These are phyloP conservation scores for Morpho helenor DNA, from an alignment of 2,888 invertebrate genomes.

Conservation along the genomic window DNA sequence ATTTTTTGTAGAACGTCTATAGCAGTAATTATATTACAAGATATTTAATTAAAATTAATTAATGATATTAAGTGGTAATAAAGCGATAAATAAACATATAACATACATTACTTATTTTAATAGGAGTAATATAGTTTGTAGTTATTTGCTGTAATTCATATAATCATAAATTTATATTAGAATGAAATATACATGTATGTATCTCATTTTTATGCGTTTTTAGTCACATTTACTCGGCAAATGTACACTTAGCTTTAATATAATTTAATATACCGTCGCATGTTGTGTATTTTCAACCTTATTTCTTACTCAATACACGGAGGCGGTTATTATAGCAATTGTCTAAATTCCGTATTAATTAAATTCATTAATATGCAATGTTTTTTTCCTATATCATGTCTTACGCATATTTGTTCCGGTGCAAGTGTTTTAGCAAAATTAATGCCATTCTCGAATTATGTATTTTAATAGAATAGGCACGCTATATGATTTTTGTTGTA, in stretches of 20 bases:
- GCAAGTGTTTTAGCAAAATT: background rate
- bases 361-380: constrained; percentile 5
- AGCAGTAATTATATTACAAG: too few relatives aligned
- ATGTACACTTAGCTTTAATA: background rate
- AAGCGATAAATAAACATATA: too few relatives aligned
- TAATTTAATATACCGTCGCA: background rate
- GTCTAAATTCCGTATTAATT: constrained; percentile 7
- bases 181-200: too few relatives aligned
- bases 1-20: too few relatives aligned
- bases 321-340: background rate
- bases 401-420: constrained; percentile 11
- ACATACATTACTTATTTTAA: too few relatives aligned
- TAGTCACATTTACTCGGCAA: too few relatives aligned
- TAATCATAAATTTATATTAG: too few relatives aligned
- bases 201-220: too few relatives aligned
- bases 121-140: too few relatives aligned
- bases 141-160: too few relatives aligned
- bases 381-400: constrained; percentile 5
- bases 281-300: background rate
- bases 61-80: too few relatives aligned
- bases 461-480: constrained; percentile 1
- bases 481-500: constrained; percentile 2
- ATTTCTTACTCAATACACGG: background rate
- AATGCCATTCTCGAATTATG: constrained; percentile 5
- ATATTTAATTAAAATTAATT: too few relatives aligned